Conservation (phyloP, 1,140 invertebrate species). For the Drosophila sp. region DNA sequence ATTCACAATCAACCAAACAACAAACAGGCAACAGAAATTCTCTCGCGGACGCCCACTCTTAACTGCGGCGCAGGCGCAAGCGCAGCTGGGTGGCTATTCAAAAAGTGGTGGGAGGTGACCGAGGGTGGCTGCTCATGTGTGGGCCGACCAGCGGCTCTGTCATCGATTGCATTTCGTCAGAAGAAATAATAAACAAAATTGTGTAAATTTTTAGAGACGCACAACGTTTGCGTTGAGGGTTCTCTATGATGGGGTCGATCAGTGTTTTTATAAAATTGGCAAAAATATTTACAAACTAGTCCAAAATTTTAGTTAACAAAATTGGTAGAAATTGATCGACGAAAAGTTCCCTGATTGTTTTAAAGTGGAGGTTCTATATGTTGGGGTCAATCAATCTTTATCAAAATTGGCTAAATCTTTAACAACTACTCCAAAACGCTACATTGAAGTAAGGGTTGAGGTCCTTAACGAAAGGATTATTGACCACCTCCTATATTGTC, state of each 20-base stretch:
- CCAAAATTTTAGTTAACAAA: too few relatives aligned
- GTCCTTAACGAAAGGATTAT: neutral
- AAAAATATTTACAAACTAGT: neutral
- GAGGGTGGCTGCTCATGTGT: slow-evolving; percentile 34
- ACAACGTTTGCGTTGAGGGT: neutral
- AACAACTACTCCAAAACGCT: neutral
- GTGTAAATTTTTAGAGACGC: neutral
- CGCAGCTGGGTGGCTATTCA: slow-evolving; percentile 41
- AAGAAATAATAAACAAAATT: slow-evolving; percentile 19
- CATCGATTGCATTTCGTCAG: slow-evolving; percentile 59
- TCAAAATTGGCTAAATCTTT: neutral
- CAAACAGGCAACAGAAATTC: slow-evolving; percentile 38
- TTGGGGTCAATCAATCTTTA: too few relatives aligned
- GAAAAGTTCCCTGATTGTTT: too few relatives aligned
- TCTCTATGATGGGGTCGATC: neutral
- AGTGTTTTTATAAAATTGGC: neutral
- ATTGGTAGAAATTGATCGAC: too few relatives aligned
- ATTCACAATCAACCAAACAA: slow-evolving; percentile 55
- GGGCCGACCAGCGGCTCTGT: slow-evolving; percentile 53
- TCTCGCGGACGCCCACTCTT: slow-evolving; percentile 47
- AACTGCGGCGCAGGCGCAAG: slow-evolving; percentile 57
- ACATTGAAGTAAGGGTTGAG: neutral
- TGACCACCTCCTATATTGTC: neutral
- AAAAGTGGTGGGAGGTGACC: slow-evolving; percentile 27
- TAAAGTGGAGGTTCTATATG: too few relatives aligned